These are phyloP conservation scores for Neocrepidodera transversa DNA, from an alignment of 2,888 invertebrate species.

Conservation along the genomic window DNA sequence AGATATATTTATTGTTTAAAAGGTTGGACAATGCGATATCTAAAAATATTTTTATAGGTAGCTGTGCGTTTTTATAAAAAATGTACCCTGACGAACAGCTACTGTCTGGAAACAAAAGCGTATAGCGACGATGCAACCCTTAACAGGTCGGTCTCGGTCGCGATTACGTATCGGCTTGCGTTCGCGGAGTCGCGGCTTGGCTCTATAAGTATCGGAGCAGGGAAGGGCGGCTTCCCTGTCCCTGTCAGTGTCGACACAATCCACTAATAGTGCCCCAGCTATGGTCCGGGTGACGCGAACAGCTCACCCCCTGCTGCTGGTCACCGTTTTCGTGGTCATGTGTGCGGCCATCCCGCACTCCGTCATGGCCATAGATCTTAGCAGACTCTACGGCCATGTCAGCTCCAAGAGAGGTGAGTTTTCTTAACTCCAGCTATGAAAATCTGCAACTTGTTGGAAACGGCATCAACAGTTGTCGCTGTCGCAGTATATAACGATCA, in stretches of 20 bases:
- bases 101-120: neutral
- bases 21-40: too few species aligned
- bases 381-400: conserved; percentile 80
- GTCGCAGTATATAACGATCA: conserved; percentile 43
- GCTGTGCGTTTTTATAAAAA: too few species aligned
- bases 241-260: conserved; percentile 44
- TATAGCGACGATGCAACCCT: conserved; percentile 17
- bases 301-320: conserved; percentile 59
- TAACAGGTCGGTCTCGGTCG: conserved; percentile 36
- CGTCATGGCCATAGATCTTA: conserved; percentile 78
- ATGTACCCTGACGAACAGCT: neutral
- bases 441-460: conserved; percentile 45
- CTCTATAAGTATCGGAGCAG: conserved; percentile 48
- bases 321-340: conserved; percentile 66
- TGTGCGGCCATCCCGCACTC: conserved; percentile 72
- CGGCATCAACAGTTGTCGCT: conserved; percentile 50
- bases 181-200: conserved; percentile 6
- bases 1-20: too few species aligned
- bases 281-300: conserved; percentile 58
- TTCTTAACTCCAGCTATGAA: neutral
- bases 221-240: conserved; percentile 52
- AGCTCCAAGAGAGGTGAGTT: conserved; percentile 75
- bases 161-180: conserved; percentile 15
- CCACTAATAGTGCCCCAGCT: conserved; percentile 50
- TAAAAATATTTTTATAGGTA: too few species aligned